These are phyloP conservation scores for Nematolebias whitei DNA, from an alignment of 2,113 vertebrate genomes.

Conservation along the genomic window DNA sequence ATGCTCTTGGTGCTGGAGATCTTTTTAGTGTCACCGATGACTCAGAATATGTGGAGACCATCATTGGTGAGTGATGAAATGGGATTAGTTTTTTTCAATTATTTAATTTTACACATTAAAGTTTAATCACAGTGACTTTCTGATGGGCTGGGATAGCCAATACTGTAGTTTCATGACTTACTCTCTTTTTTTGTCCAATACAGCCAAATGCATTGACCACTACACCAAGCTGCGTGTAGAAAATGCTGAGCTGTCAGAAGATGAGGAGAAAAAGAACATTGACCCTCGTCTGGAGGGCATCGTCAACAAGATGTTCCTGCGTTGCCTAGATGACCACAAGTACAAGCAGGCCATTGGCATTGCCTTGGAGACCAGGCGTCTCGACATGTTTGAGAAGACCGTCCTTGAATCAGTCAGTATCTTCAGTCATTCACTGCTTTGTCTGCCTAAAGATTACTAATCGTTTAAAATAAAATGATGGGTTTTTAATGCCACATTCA, in stretches of 20 bases:
- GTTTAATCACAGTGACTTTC: background rate
- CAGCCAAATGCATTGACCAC: constrained; percentile 99
- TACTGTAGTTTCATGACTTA: background rate
- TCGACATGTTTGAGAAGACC: constrained; percentile 97
- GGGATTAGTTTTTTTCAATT: background rate
- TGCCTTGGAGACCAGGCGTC: constrained; percentile 91
- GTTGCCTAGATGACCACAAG: constrained; percentile 96
- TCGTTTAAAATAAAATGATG: background rate
- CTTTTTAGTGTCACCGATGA: constrained; percentile 99
- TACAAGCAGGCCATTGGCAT: constrained; percentile 99
- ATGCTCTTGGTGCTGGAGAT: constrained; percentile 96
- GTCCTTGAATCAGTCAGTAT: constrained; percentile 83
- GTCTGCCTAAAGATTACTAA: background rate
- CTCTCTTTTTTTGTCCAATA: background rate
- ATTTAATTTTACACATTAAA: background rate
- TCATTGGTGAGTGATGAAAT: constrained; percentile 87
- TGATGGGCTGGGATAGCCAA: background rate
- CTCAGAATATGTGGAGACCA: constrained; percentile 98
- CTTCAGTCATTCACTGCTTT: background rate
- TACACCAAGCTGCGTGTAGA: constrained; percentile 98
- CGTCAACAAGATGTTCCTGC: constrained; percentile 98
- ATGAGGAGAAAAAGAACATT: constrained; percentile 91
- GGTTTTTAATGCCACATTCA: background rate
- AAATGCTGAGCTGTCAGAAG: constrained; percentile 93
- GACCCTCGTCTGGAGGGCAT: constrained; percentile 96